These are phyloP conservation scores for Agonopterix arenella DNA, from an alignment of 2,888 invertebrate species.

Conservation along the genomic window DNA sequence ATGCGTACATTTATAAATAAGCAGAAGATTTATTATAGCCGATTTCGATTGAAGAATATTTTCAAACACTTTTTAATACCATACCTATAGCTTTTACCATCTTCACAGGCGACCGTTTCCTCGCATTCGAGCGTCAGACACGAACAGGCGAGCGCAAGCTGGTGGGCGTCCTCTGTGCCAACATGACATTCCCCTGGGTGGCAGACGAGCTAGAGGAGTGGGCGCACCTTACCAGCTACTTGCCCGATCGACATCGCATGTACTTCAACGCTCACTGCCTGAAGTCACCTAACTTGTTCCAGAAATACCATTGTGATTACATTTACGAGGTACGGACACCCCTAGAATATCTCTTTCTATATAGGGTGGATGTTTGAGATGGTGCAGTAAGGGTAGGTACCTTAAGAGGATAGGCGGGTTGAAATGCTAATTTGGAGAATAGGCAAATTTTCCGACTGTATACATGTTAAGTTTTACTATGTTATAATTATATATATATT, in stretches of 20 bases:
- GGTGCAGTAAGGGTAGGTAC: too few species aligned
- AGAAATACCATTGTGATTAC: slow-evolving; percentile 53
- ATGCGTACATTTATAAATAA: too few species aligned
- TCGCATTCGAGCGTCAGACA: slow-evolving; percentile 44
- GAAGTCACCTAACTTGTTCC: slow-evolving; percentile 59
- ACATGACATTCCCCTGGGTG: slow-evolving; percentile 68
- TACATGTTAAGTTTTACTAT: too few species aligned
- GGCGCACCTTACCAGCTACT: slow-evolving; percentile 56
- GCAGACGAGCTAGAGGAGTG: slow-evolving; percentile 68
- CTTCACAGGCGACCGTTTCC: slow-evolving; percentile 40
- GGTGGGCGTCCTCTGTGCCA: slow-evolving; percentile 66
- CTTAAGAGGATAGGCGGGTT: too few species aligned
- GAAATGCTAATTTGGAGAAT: too few species aligned
- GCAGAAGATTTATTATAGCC: too few species aligned
- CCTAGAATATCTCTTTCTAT: background rate
- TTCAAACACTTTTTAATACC: too few species aligned
- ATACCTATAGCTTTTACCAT: too few species aligned
- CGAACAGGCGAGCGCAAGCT: slow-evolving; percentile 52
- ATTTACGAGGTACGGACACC: slow-evolving; percentile 64
- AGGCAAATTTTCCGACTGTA: too few species aligned
- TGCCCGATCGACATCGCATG: slow-evolving; percentile 57
- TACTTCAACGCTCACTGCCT: slow-evolving; percentile 72
- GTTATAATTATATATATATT: too few species aligned
- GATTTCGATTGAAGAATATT: too few species aligned
- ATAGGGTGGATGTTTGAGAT: too few species aligned